A percentile compares a stretch with the other conserved stretches of the same genome.
Evolutionary conservation across 2,797 vertebrate species (phyloP).

Genomic region (Scomberomorus guttatus): DNA sequence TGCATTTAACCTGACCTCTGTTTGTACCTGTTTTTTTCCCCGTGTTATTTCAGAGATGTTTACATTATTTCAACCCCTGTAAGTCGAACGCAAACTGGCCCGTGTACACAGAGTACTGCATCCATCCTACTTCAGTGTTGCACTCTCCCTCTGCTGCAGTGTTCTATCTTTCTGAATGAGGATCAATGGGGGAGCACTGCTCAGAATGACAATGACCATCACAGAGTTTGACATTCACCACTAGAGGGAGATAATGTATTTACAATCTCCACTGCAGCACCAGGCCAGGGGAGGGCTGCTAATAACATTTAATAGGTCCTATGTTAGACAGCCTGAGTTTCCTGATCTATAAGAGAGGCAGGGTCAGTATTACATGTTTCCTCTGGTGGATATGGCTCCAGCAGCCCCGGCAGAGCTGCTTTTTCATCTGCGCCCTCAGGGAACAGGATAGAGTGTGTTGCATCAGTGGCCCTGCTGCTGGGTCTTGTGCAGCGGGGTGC

Average conservation of each 20-base stretch:
- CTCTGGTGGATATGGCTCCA: constrained; percentile 40
- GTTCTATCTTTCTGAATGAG: constrained; percentile 78
- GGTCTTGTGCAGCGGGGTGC: constrained; percentile 66
- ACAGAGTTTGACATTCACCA: constrained; percentile 47
- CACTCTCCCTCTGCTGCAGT: constrained; percentile 75
- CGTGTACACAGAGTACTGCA: constrained; percentile 35
- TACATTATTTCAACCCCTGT: constrained; percentile 3
- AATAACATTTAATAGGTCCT: constrained; percentile 37
- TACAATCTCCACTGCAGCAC: constrained; percentile 60
- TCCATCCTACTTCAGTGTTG: constrained; percentile 50
- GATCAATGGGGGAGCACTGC: constrained; percentile 78
- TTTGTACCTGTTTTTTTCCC: background rate
- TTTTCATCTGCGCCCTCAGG: constrained; percentile 59
- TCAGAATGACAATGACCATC: constrained; percentile 79
- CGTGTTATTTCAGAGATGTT: background rate
- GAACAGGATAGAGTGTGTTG: constrained; percentile 50
- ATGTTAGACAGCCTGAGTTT: constrained; percentile 25
- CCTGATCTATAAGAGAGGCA: constrained; percentile 22
- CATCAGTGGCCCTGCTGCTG: constrained; percentile 63
- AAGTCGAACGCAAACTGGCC: constrained; percentile 1
- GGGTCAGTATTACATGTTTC: constrained; percentile 35
- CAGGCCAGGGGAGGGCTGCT: constrained; percentile 33
- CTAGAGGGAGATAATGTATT: constrained; percentile 67
- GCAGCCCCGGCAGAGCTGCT: constrained; percentile 49
- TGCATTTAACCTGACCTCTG: background rate